Evolutionary conservation across 1,140 invertebrate genomes (phyloP).

Genomic region (Rhopalosiphum padi): DNA sequence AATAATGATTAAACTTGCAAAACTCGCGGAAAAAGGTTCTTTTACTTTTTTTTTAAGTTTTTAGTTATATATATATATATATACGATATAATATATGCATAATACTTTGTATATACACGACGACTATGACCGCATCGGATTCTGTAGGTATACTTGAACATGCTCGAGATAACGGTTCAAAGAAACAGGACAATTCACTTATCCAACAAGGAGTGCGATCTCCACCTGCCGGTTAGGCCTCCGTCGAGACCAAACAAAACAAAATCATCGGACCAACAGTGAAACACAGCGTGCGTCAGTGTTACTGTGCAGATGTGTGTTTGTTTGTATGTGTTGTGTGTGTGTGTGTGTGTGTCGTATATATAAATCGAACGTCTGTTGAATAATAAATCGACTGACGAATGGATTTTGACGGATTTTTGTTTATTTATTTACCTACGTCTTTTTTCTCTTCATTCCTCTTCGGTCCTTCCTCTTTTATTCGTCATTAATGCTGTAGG

Average conservation of each 20-base stretch:
- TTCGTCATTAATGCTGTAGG: neutral
- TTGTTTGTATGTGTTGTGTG: neutral
- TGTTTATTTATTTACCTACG: neutral
- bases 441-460: neutral
- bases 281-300: neutral
- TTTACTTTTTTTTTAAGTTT: neutral
- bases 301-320: neutral
- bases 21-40: neutral
- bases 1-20: constrained; percentile 26
- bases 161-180: neutral
- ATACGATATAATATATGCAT: neutral
- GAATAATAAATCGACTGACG: constrained; percentile 19
- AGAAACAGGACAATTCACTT: neutral
- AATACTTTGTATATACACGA: neutral
- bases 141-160: neutral
- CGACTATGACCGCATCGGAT: neutral
- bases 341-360: neutral
- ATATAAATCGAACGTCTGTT: constrained; percentile 3
- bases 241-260: neutral
- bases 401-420: neutral
- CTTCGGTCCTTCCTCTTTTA: neutral
- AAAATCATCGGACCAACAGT: neutral
- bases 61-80: neutral
- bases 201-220: neutral
- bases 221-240: neutral